These are phyloP conservation scores for Ceratotherium simum DNA, from an alignment of 2,113 vertebrate species.

Conservation along the genomic window DNA sequence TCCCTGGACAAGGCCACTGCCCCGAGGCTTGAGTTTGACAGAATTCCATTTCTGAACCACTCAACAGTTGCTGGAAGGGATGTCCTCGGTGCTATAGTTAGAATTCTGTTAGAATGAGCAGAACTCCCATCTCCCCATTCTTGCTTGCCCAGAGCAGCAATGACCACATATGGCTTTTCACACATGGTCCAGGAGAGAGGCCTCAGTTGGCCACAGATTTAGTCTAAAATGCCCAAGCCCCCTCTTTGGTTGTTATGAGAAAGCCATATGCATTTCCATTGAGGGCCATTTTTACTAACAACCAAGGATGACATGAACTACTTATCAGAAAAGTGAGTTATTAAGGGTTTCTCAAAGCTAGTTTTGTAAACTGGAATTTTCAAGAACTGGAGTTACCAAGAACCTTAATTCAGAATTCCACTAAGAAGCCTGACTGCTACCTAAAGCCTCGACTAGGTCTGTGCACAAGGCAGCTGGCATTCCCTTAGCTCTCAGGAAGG, in stretches of 20 bases:
- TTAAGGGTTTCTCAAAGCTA: not conserved
- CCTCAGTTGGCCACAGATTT: not conserved
- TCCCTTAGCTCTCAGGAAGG: not conserved
- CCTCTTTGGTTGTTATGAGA: not conserved
- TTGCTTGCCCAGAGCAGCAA: not conserved
- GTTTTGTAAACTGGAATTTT: constrained; percentile 3
- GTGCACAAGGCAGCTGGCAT: not conserved
- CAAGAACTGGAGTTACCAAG: not conserved
- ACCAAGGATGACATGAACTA: not conserved
- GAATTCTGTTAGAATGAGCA: not conserved
- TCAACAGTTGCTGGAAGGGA: not conserved
- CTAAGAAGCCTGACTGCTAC: not conserved
- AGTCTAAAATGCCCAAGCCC: not conserved
- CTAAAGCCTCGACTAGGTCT: not conserved
- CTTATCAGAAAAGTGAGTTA: not conserved
- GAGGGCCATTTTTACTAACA: not conserved
- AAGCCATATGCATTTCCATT: not conserved
- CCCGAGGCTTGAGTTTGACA: not conserved
- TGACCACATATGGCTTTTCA: not conserved
- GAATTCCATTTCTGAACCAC: not conserved
- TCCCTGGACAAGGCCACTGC: not conserved
- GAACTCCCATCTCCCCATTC: not conserved
- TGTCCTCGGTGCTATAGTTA: not conserved
- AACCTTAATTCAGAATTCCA: not conserved
- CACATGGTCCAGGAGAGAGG: not conserved